Base-by-base conservation (phyloP, 2,113 vertebrate genomes). In the Passer domesticus region DNA sequence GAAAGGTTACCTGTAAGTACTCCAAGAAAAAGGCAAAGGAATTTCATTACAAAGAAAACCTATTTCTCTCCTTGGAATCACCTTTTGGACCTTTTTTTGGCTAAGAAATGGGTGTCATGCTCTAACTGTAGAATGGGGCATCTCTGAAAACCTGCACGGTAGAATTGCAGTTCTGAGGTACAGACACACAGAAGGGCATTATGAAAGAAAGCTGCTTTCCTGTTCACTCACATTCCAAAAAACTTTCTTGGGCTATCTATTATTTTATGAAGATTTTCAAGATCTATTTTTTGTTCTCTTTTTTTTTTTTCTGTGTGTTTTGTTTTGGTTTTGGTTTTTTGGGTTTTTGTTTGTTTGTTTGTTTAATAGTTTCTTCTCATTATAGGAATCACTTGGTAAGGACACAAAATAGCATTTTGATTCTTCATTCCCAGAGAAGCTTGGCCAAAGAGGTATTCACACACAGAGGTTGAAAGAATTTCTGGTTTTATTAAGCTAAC, bases 181-280 rank as follows among this genome's bases (percentile, higher is more conserved):
- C n/a, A 79, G 41, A 52, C 47, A 84, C 44, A 25, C 0, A 1
- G 52, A 80, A 74, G 0, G 60, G n/a, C 49, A 44, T 1, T 41
- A 37, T 83, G 68, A 82, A 88, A 87, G 11, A 47, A 77, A 83
- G 13, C 10, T 59, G 27, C 4, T 81, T 86, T 77, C 63, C 24
- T 63, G 6, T 43, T 81, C 46, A 70, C 22, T 50, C 33, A 50
- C 22, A 81, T 25, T 58, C 67, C 23, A 37, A 80, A 13, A 87
- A 62, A 15, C 2, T 33, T 79, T 77, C 20, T 60, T 68, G 25
- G 15, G 9, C 14, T 76, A 44, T 10, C 30, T 87, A 30, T 56
- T 60, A 83, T n/a, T 92, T 85, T 46, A 69, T 39, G 50, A 66
- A 31, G 35, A 69, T 81, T 81, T 83, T 83, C 46, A 64, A 75